phyloP scores from a whole-genome alignment of 2,113 vertebrate species.

The Sylvia atricapilla region DNA sequence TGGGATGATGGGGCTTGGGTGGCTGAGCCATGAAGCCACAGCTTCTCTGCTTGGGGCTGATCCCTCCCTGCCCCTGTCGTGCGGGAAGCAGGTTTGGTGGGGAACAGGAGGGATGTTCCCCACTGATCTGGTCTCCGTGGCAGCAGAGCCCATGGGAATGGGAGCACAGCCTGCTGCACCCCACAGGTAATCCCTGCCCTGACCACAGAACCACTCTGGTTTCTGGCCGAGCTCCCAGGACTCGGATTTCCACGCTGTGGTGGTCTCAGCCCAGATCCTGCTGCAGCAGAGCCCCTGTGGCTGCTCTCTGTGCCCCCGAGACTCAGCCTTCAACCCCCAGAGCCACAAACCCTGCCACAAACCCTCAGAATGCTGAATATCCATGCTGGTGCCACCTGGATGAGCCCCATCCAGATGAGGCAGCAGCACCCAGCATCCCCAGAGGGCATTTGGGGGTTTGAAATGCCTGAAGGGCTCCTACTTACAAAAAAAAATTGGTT shows the following conservation, averaged over 20 bases:
- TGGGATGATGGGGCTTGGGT: fast-evolving
- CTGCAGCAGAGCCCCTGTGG: not conserved
- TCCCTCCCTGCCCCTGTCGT: not conserved
- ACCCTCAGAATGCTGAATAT: fast-evolving
- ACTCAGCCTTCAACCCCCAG: not conserved
- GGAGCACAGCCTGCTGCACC: not conserved
- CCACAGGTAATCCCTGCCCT: not conserved
- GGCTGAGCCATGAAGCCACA: not conserved
- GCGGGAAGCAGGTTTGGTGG: not conserved
- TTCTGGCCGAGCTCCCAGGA: not conserved
- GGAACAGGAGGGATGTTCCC: not conserved
- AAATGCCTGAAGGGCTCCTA: not conserved
- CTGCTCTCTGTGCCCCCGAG: not conserved
- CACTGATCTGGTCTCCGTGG: fast-evolving
- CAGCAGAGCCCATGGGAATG: not conserved
- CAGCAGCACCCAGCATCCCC: not conserved
- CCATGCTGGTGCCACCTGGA: not conserved
- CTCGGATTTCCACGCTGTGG: not conserved
- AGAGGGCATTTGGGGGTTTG: not conserved
- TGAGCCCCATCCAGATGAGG: not conserved
- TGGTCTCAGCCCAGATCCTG: not conserved
- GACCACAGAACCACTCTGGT: not conserved
- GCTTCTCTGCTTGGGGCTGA: not conserved
- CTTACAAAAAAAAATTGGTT: not conserved
- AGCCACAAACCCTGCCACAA: not conserved